Evolutionary conservation across 1,140 invertebrate genomes (phyloP), one percentile per base, ranked within the genome.

Genomic region (Ceratina japonica): DNA sequence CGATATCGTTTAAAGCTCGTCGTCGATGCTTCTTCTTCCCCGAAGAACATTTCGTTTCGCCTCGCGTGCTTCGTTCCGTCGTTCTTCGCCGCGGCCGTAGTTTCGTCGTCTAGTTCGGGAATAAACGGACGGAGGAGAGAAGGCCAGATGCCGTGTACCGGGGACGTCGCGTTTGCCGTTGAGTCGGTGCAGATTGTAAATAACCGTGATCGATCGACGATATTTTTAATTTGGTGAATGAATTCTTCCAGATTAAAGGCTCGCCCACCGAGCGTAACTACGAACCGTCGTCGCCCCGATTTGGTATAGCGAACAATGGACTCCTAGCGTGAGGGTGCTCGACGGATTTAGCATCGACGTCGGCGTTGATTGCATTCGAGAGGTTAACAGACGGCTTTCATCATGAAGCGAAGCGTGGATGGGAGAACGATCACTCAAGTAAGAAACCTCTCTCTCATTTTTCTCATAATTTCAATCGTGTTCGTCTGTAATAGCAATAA

Each of bases 361-460:
- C 16, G 22, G 62, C 15, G n/a, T 75, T 84, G 27, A 69, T 75
- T 74, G 70, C 24, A n/a, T 79, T 73, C 18, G 49, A 10, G 31
- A 20, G 4, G 27, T 8, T 18, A 62, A 59, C 70, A 62, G 5
- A 73, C 65, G 63, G 59, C 49, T 62, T 65, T 79, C 85, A 87
- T 54, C 71, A 89, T 89, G 87, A 89, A 89, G 63, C 83, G 85
- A 65, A 88, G 79, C 58, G 52, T 84, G 24, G 87, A 88, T 51
- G 83, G 85, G 13, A 86, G 86, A 52, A 75, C 61, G 69, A 75
- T 87, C 13, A 75, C 68, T 8, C 87, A 89, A 79, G 88, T 89
- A 75, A 83, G 16, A 75, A 84, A n/a, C 54, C n/a, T 0, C 3
- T 44, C 15, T 8, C 7, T 7, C 27, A 31, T 13, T 66, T n/a